Evolutionary conservation across 2,888 invertebrate species (phyloP).

Genomic region (Coelogynopora nodosa): DNA sequence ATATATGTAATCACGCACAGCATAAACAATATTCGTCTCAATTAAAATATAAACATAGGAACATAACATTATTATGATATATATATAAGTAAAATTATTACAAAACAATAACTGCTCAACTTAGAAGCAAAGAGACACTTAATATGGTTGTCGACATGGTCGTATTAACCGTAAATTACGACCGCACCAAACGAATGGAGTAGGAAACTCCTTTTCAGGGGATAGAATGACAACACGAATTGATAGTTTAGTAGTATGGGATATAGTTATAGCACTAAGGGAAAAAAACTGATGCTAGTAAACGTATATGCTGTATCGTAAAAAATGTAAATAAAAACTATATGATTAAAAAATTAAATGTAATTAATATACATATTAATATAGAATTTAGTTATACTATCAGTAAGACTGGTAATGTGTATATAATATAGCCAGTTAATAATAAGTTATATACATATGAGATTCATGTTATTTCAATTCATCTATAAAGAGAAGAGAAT

Average conservation of each 20-base stretch:
- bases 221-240: neutral
- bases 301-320: too few relatives aligned
- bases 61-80: neutral
- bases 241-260: too few relatives aligned
- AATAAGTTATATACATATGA: too few relatives aligned
- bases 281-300: too few relatives aligned
- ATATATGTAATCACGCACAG: neutral
- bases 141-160: neutral
- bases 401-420: neutral
- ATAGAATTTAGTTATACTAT: neutral
- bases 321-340: neutral
- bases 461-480: too few relatives aligned
- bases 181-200: neutral
- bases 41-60: neutral
- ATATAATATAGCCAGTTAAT: neutral
- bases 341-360: neutral
- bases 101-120: neutral
- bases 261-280: too few relatives aligned
- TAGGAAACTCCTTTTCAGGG: neutral
- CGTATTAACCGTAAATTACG: neutral
- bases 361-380: neutral
- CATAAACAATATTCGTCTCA: too few relatives aligned
- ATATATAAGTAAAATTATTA: neutral
- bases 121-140: neutral
- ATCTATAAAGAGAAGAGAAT: neutral